These are phyloP conservation scores for Coryphaenoides rupestris DNA, from an alignment of 2,113 vertebrate species.

Conservation along the genomic window DNA sequence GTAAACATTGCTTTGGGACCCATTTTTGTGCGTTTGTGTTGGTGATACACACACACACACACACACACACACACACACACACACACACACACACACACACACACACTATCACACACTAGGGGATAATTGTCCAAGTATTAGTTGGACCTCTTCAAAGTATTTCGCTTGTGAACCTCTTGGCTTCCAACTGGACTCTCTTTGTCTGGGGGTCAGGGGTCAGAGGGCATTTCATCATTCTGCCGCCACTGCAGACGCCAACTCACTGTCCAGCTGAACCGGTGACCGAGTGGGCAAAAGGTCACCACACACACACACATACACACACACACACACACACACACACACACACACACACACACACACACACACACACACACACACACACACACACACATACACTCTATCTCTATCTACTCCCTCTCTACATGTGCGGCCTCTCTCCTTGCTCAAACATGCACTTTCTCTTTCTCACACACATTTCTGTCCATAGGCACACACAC, in stretches of 20 bases:
- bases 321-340: too few species aligned
- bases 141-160: too few species aligned
- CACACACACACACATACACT: neutral
- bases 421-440: too few species aligned
- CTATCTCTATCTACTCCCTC: too few species aligned
- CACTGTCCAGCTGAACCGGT: constrained; percentile 43
- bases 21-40: too few species aligned
- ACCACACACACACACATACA: too few species aligned
- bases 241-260: constrained; percentile 43
- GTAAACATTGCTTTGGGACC: too few species aligned
- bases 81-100: neutral
- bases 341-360: too few species aligned
- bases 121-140: constrained; percentile 22
- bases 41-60: neutral
- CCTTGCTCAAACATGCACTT: too few species aligned
- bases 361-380: neutral
- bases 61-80: neutral
- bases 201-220: constrained; percentile 51
- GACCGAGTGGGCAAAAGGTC: constrained; percentile 40
- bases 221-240: constrained; percentile 59
- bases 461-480: too few species aligned
- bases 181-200: constrained; percentile 49
- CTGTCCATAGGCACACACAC: too few species aligned
- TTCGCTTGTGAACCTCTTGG: constrained; percentile 38
- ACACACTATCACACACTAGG: constrained; percentile 22